Percentiles rank a stretch among this genome's conserved stretches.
These are phyloP conservation scores for Vesta saturnalis DNA, from an alignment of 2,888 invertebrate species.

Conservation along the genomic window DNA sequence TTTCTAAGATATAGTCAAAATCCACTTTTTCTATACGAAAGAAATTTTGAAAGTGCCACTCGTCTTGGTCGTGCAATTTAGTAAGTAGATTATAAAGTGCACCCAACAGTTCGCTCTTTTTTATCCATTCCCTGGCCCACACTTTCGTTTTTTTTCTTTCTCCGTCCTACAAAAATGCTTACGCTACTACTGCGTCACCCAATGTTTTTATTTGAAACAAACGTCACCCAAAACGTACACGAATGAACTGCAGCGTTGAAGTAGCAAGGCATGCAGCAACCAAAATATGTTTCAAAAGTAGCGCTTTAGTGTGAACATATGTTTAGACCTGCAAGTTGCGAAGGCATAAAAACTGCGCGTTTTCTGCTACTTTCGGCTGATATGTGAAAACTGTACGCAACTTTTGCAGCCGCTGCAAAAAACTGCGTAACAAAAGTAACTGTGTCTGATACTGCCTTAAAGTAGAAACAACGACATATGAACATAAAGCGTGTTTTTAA, in stretches of 20 bases:
- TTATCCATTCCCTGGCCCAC: background rate
- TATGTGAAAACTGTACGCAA: background rate
- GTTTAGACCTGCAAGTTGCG: background rate
- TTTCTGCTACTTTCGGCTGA: background rate
- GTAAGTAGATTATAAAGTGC: background rate
- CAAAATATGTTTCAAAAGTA: background rate
- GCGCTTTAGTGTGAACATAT: background rate
- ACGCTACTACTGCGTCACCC: background rate
- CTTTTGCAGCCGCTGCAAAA: background rate
- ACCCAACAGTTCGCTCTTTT: background rate
- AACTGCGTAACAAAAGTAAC: background rate
- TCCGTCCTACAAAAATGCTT: too few species aligned
- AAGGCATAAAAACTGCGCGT: background rate
- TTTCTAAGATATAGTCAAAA: background rate
- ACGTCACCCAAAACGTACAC: background rate
- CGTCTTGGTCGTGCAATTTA: background rate
- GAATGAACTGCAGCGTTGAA: background rate
- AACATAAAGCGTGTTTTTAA: too few species aligned
- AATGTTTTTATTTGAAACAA: background rate
- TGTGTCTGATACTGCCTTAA: background rate
- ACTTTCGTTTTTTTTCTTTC: background rate
- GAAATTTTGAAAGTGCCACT: background rate
- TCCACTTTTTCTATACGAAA: background rate
- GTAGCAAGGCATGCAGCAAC: background rate
- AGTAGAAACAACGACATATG: too few species aligned